phyloP scores from a whole-genome alignment of 2,113 vertebrate species.

The Sciurus niger region DNA sequence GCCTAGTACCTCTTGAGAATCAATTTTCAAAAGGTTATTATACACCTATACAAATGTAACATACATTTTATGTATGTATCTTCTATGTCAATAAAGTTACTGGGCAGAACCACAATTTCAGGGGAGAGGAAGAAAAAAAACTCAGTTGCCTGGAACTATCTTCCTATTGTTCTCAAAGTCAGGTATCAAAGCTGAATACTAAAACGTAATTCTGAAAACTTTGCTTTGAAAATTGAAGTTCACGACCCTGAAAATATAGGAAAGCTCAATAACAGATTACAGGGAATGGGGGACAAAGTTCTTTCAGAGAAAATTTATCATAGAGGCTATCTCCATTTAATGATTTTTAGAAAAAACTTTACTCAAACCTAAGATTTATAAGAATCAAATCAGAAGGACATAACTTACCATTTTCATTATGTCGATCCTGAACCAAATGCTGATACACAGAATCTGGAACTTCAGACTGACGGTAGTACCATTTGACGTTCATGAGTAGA shows the following conservation, averaged over 20 bases:
- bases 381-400: background rate
- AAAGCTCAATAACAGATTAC: background rate
- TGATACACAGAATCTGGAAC: conserved; percentile 99
- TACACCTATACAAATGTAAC: background rate
- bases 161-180: conserved; percentile 21
- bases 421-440: conserved; percentile 99
- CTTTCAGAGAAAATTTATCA: conserved; percentile 5
- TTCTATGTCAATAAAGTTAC: background rate
- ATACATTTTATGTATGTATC: background rate
- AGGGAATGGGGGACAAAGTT: background rate
- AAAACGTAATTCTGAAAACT: background rate
- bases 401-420: conserved; percentile 98
- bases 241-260: background rate
- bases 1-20: background rate
- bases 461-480: conserved; percentile 99
- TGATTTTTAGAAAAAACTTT: background rate
- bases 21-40: background rate
- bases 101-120: background rate
- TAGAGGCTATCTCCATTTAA: background rate
- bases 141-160: background rate
- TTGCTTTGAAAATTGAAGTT: conserved; percentile 42
- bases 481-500: conserved; percentile 99
- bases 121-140: background rate
- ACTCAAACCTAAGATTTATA: background rate
- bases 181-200: background rate